These are phyloP conservation scores for Onychostruthus taczanowskii DNA, from an alignment of 2,113 vertebrate genomes.

Conservation along the genomic window DNA sequence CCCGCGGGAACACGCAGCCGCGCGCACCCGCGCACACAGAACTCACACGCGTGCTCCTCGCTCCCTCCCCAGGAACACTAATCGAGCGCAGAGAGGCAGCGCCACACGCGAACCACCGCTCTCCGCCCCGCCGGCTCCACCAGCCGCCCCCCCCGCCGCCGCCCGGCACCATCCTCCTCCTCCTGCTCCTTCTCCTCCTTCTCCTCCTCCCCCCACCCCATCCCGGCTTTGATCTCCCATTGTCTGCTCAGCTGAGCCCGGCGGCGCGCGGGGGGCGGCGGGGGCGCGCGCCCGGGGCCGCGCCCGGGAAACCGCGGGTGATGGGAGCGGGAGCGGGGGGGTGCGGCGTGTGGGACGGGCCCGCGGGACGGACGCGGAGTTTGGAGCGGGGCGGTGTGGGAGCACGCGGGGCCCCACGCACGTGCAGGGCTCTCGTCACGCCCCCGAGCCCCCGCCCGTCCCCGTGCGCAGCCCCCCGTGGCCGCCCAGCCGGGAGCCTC, in stretches of 20 bases:
- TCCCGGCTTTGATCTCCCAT: conserved; percentile 45
- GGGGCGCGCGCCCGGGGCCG: neutral
- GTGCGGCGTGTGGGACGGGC: neutral
- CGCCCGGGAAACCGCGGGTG: neutral
- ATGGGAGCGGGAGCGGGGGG: neutral
- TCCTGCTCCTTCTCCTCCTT: neutral
- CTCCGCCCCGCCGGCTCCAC: neutral
- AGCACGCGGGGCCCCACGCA: neutral
- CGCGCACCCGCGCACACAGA: neutral
- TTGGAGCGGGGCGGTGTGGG: neutral
- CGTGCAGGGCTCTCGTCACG: neutral
- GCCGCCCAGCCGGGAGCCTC: neutral
- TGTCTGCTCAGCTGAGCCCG: conserved; percentile 49
- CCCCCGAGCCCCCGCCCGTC: neutral
- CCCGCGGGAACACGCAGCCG: neutral
- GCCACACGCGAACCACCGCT: neutral
- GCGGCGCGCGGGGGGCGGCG: neutral
- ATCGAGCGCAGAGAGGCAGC: too few species aligned
- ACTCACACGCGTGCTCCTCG: neutral
- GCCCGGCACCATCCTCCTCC: neutral
- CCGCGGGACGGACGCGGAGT: neutral
- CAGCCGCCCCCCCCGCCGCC: neutral
- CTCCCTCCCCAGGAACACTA: too few species aligned
- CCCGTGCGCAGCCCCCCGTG: neutral
- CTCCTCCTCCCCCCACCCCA: neutral